Conservation (phyloP, 2,888 invertebrate genomes). For the Platynereis dumerilii region DNA sequence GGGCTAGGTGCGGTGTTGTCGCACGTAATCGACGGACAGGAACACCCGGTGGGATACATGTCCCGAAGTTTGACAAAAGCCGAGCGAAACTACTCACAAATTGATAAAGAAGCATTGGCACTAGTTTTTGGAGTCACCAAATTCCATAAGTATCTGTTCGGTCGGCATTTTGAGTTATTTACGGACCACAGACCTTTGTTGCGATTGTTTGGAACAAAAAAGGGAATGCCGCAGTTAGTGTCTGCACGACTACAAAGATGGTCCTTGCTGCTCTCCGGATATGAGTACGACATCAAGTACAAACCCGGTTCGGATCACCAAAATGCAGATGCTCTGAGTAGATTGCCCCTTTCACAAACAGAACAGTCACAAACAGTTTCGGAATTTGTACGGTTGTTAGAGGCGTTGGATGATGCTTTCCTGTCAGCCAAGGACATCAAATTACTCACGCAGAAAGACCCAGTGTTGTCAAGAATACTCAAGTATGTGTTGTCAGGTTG, state of each 20-base stretch:
- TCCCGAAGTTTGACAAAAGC: conserved; percentile 11
- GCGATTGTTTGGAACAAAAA: conserved; percentile 6
- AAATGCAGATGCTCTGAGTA: not conserved
- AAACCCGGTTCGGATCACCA: not conserved
- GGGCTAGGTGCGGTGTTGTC: conserved; percentile 15
- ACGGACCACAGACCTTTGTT: conserved; percentile 12
- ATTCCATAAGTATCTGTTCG: conserved; percentile 12
- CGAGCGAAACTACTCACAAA: conserved; percentile 15
- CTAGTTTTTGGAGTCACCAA: conserved; percentile 11
- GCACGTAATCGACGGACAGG: not conserved
- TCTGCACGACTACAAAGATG: conserved; percentile 4
- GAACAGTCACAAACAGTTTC: not conserved
- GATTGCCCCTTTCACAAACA: not conserved
- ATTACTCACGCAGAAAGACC: not conserved
- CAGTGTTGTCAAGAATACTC: not conserved
- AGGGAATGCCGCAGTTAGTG: conserved; percentile 8
- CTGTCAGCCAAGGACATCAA: too few relatives aligned
- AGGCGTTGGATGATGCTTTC: too few relatives aligned
- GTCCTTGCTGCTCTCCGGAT: not conserved
- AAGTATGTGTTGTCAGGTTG: too few relatives aligned
- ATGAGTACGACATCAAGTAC: not conserved
- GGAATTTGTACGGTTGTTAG: too few relatives aligned
- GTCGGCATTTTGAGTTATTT: conserved; percentile 9
- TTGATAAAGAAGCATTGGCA: conserved; percentile 17
- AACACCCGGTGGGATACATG: conserved; percentile 8